Conservation (phyloP, 1,140 invertebrate species). For the Platorchestia sp. region DNA sequence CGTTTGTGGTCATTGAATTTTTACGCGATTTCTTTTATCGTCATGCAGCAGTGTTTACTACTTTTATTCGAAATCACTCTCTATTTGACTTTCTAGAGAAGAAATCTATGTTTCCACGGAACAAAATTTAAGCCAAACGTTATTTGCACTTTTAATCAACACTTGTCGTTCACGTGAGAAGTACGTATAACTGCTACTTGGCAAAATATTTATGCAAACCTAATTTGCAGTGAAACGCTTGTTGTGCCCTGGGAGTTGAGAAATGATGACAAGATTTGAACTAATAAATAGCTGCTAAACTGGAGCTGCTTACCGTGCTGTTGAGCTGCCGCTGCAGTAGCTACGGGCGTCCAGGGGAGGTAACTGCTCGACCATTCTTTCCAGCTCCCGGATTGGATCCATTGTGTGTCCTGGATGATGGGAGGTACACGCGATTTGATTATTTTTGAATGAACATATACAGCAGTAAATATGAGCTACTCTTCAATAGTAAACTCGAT, state of each 20-base stretch:
- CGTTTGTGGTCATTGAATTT: neutral
- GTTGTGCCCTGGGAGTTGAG: no score
- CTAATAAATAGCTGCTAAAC: neutral
- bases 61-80: no score
- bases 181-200: neutral
- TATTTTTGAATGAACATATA: neutral
- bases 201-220: neutral
- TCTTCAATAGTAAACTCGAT: neutral
- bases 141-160: neutral
- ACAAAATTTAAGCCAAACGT: neutral
- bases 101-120: neutral
- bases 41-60: no score
- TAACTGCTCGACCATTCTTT: neutral
- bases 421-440: neutral
- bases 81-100: no score
- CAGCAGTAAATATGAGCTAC: neutral
- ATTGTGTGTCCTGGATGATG: neutral
- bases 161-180: neutral
- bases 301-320: neutral
- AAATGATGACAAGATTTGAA: neutral
- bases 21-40: no score
- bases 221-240: neutral
- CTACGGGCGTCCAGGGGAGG: neutral
- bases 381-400: neutral
- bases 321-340: neutral